Conservation (phyloP, 1,140 invertebrate genomes). For the Thaumetopoea pityocampa region DNA sequence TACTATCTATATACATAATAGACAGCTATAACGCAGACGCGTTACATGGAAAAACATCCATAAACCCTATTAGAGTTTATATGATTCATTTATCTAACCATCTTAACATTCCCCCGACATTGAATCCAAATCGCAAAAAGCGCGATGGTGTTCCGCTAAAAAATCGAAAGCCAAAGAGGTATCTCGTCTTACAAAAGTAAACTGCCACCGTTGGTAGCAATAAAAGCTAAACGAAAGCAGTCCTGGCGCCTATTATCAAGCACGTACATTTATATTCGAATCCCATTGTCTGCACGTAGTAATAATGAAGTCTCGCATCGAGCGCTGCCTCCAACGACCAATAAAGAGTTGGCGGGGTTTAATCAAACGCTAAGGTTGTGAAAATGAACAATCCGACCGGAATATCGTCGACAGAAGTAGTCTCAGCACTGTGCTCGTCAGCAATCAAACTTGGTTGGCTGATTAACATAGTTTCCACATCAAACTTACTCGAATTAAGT, state of each 20-base stretch:
- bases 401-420: conserved; percentile 16
- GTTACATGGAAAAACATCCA: too few relatives aligned
- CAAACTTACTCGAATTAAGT: conserved; percentile 22
- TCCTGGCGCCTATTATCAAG: not conserved
- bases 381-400: conserved; percentile 17
- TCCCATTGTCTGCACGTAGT: not conserved
- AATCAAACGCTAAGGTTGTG: conserved; percentile 14
- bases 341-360: conserved; percentile 9
- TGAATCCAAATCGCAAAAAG: too few relatives aligned
- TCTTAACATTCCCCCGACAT: too few relatives aligned
- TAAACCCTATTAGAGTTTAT: too few relatives aligned
- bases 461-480: conserved; percentile 43
- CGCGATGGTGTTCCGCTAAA: too few relatives aligned
- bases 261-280: not conserved
- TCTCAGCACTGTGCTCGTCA: conserved; percentile 27
- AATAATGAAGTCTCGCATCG: conserved; percentile 1
- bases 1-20: too few relatives aligned
- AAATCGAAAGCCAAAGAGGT: too few relatives aligned
- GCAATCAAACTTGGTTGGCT: conserved; percentile 40
- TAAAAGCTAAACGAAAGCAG: too few relatives aligned
- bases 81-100: too few relatives aligned
- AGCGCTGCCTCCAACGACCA: conserved; percentile 6
- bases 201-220: too few relatives aligned
- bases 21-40: too few relatives aligned
- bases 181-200: too few relatives aligned